Base-by-base conservation (phyloP, 2,888 invertebrate genomes). In the Hipparchia semele region DNA sequence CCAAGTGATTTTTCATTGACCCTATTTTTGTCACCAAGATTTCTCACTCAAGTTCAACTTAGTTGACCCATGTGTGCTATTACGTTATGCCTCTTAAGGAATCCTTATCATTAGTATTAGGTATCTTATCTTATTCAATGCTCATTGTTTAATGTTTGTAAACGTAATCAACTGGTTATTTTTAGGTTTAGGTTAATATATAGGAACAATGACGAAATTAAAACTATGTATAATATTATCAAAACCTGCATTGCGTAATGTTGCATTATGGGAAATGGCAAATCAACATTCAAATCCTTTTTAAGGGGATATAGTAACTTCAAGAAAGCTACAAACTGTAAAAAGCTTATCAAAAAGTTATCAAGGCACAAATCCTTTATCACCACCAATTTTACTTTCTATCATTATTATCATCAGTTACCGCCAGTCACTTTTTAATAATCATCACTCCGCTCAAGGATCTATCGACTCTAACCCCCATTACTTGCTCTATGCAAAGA, bases 91-190 rank as follows among this genome's bases (percentile, higher is more conserved):
- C 39, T 66, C 49, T 4, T 49, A 49, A 33, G 12, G 23, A 54
- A 12, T 9, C 12, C 51, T 51, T 23, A 64, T 64, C 2, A 23
- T 3, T 64, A 64, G 7, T 46, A 10, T 64, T 5, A 56, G 72
- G 10, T 68, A 68, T 60, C 54, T 68, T 59, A 51, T 73, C 13
- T 45, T n/a, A 60, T 33, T 60, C 61, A 45, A 1, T 61, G 45
- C 46, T 61, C 12, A 61, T 59, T 39, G 39, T 39, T 39, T 45
- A 53, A 53, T 54, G 66, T 66, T 66, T 54, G 54, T 66, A 39
- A 66, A 66, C 53, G 39, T 53, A 51, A 51, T 65, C 49, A 33
- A 12, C 66, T 39, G 66, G 39, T 0, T 66, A 66, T 54, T 33
- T 54, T 54, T 66, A 53, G 53, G 9, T 53, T 46, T 8, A 62